These are phyloP conservation scores for Athripsodes cinereus DNA, from an alignment of 2,888 invertebrate genomes.

Conservation along the genomic window DNA sequence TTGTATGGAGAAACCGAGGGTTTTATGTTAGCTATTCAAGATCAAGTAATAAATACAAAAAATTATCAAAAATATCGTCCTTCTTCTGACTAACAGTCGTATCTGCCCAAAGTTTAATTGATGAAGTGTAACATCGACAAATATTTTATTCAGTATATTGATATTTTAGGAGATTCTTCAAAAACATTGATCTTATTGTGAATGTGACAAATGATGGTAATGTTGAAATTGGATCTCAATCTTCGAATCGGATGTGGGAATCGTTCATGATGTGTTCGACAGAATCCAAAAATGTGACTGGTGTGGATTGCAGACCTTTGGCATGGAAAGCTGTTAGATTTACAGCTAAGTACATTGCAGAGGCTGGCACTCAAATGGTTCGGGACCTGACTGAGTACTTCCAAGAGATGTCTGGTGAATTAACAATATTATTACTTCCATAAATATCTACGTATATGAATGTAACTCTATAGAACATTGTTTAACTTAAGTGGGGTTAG, in stretches of 20 bases:
- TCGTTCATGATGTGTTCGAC: constrained; percentile 9
- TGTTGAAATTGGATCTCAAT: constrained; percentile 1
- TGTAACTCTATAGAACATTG: no score
- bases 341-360: constrained; percentile 36
- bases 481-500: no score
- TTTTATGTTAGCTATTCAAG: no score
- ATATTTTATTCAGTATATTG: background rate
- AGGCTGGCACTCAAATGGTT: constrained; percentile 35
- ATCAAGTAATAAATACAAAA: no score
- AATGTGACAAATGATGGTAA: constrained; percentile 31
- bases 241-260: constrained; percentile 23
- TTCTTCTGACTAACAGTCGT: background rate
- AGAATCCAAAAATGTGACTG: background rate
- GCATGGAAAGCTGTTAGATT: constrained; percentile 36
- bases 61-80: no score
- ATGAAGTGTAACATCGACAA: background rate
- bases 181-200: constrained; percentile 39
- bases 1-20: no score
- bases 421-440: constrained; percentile 11
- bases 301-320: constrained; percentile 31
- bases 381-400: constrained; percentile 40
- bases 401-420: constrained; percentile 39
- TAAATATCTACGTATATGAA: no score
- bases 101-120: no score
- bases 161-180: constrained; percentile 30